Evolutionary conservation across 2,888 invertebrate genomes (phyloP), one percentile per base, ranked within the genome.

Genomic region (Drosophila picticornis): DNA sequence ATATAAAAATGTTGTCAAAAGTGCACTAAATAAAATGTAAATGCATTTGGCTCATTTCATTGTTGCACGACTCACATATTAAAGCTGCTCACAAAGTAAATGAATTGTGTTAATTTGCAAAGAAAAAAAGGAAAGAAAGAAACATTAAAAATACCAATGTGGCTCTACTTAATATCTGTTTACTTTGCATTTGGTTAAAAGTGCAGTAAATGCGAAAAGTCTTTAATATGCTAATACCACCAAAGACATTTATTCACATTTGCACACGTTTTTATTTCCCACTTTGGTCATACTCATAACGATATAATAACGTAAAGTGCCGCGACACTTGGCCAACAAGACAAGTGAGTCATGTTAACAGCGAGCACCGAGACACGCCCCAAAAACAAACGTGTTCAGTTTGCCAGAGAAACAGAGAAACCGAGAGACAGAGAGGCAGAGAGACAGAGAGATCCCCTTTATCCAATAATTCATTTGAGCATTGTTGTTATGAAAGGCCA

Each of bases 401-500:
- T 55, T 51, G 50, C 57, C 72, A 59, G 52, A 53, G 56, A 29
- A 51, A 19, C 25, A 31, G n/a, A 25, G 11, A 62, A 32, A 72
- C 34, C 46, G n/a, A 50, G 55, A 38, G 53, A 72, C 25, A 31
- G 31, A 25, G 11, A 62, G 32, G 61, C 34, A 51, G n/a, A 46
- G 46, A 19, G n/a, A 50, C 27, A 50, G 6, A 46, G 59, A 57
- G 69, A 74, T 71, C 55, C 70, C 58, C 75, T 61, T 64, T 52
- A 72, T 68, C 38, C 83, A 56, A 81, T 82, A 83, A 72, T 75
- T 83, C 70, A 83, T 75, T 50, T 68, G 68, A 83, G 83, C 80
- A 82, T 80, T 80, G 60, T 65, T 80, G 80, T 83, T 83, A 81
- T 80, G 80, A 80, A 83, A 73, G 81, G 80, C 73, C 72, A 65